Evolutionary conservation across 1,140 invertebrate genomes (phyloP).

Genomic region (Brachionus asplanchnoidis): DNA sequence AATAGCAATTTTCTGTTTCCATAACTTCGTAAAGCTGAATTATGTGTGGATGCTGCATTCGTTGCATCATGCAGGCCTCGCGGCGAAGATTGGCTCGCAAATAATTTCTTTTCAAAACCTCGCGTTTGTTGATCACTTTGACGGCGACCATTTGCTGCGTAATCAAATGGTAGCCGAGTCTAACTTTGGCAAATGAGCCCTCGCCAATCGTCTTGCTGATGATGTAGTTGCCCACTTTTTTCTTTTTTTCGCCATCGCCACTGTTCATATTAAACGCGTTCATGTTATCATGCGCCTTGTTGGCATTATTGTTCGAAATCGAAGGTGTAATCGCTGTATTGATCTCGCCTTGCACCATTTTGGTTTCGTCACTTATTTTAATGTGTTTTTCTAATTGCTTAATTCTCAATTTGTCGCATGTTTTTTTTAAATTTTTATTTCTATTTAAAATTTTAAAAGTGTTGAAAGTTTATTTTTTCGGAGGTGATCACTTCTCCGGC

Average conservation of each 20-base stretch:
- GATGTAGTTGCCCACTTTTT: slow-evolving; percentile 52
- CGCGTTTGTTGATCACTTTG: slow-evolving; percentile 51
- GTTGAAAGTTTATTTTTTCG: background rate
- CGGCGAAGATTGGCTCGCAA: slow-evolving; percentile 49
- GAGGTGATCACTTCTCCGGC: background rate
- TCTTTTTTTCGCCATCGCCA: slow-evolving; percentile 44
- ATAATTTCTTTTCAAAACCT: slow-evolving; percentile 47
- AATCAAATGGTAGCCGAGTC: slow-evolving; percentile 48
- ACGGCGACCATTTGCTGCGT: slow-evolving; percentile 53
- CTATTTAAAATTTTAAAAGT: slow-evolving; percentile 3
- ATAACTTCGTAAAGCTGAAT: slow-evolving; percentile 53
- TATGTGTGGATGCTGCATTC: slow-evolving; percentile 51
- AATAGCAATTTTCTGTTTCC: slow-evolving; percentile 54
- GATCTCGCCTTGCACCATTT: slow-evolving; percentile 34
- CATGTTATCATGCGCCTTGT: slow-evolving; percentile 8
- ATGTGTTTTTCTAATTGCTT: background rate
- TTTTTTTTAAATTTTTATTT: background rate
- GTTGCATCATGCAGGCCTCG: slow-evolving; percentile 49
- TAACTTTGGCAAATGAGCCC: slow-evolving; percentile 51
- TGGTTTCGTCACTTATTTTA: background rate
- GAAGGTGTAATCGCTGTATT: slow-evolving; percentile 23
- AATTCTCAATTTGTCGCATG: background rate
- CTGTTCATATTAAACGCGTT: slow-evolving; percentile 22
- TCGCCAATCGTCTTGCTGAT: slow-evolving; percentile 49
- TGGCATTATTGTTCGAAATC: background rate